Evolutionary conservation across 2,797 vertebrate species (phyloP).

Genomic region (Cygnus olor): DNA sequence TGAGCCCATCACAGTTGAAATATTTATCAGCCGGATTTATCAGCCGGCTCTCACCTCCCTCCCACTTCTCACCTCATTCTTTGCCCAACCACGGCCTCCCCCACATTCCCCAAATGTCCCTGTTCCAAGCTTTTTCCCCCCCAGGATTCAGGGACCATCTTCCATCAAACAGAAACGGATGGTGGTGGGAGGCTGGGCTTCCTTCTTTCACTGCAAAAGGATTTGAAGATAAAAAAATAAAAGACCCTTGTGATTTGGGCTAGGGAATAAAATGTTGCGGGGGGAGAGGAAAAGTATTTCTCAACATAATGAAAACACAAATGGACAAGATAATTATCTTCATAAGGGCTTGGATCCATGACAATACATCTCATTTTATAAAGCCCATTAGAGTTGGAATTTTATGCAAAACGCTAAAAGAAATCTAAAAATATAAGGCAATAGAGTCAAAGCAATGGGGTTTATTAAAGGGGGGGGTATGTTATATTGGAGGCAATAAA

Average conservation of each 20-base stretch:
- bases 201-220: neutral
- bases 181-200: neutral
- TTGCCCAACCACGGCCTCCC: accelerated
- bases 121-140: neutral
- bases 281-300: conserved; percentile 30
- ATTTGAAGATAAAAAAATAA: conserved; percentile 1
- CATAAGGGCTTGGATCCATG: conserved; percentile 67
- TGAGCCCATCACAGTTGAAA: accelerated
- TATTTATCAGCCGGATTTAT: neutral
- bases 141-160: neutral
- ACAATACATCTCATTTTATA: conserved; percentile 74
- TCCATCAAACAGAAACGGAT: neutral
- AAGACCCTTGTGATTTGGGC: neutral
- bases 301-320: conserved; percentile 69
- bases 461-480: conserved; percentile 68
- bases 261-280: neutral
- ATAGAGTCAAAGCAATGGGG: conserved; percentile 72
- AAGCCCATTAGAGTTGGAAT: conserved; percentile 73
- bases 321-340: conserved; percentile 76
- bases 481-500: conserved; percentile 75
- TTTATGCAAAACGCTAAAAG: conserved; percentile 72
- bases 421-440: conserved; percentile 76
- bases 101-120: neutral
- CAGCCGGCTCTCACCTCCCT: neutral
- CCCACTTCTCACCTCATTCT: neutral